Evolutionary conservation across 1,140 invertebrate genomes (phyloP), one percentile per base, ranked within the genome.

Genomic region (Bombus impatiens): DNA sequence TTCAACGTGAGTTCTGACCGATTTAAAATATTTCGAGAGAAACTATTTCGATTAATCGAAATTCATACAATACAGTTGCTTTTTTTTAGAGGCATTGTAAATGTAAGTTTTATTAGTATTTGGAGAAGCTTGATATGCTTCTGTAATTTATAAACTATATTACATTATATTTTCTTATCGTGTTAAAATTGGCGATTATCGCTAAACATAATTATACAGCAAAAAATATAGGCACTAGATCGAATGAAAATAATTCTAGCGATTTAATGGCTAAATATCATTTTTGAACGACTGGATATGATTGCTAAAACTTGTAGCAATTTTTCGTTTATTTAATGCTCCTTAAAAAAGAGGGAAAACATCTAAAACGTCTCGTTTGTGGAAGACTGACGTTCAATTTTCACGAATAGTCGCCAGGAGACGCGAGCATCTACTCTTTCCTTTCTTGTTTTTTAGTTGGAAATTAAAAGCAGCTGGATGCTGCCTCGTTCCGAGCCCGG

Each of bases 391-490:
- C 67, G 65, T 80, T 80, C 78, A 68, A 80, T 80, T 80, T 80
- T 70, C 78, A n/a, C 25, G 65, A 80, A 80, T 80, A 80, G 65
- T 53, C 78, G 65, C 25, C 59, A 32, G 37, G 67, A 62, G 65
- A 68, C 72, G n/a, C 62, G 77, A 65, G 59, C 59, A 67, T 65
- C 59, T 35, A 67, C 44, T 35, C 32, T 59, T 42, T n/a, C 25
- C 44, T 68, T 68, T 67, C 10, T 35, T 3, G 37, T 57, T 62
- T 40, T 57, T 44, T 13, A 44, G 37, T 53, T 82, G 53, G 40
- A 74, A 82, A 82, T 82, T 82, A 82, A 82, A 82, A 82, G 80
- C 70, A 57, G 53, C 80, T 62, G 68, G 70, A 70, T 62, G 80
- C 74, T 74, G 32, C 22, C 70, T 57, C 35, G 35, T 74, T 40